Percentiles rank a stretch among this genome's conserved stretches.
phyloP scores from a whole-genome alignment of 2,797 vertebrate species.

The Semotilus atromaculatus region DNA sequence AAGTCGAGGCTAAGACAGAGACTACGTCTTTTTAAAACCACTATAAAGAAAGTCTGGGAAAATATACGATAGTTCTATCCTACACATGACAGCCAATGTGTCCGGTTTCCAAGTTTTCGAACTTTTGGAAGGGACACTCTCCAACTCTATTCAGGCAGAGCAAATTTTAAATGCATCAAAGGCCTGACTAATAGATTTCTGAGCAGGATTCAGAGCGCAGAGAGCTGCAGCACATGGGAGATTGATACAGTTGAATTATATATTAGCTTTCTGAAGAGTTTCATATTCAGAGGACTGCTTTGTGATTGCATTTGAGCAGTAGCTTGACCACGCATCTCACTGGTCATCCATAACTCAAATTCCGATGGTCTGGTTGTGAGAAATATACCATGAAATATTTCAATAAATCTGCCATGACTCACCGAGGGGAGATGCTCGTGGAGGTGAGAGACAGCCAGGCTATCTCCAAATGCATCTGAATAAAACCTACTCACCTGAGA shows the following conservation, averaged over 20 bases:
- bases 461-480: conserved; percentile 52
- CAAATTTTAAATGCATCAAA: conserved; percentile 78
- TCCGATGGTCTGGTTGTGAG: conserved; percentile 42
- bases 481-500: conserved; percentile 55
- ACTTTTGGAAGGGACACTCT: conserved; percentile 72
- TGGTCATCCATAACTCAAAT: conserved; percentile 72
- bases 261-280: conserved; percentile 63
- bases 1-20: conserved; percentile 22
- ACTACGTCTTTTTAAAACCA: conserved; percentile 20
- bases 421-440: conserved; percentile 35
- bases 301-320: conserved; percentile 65
- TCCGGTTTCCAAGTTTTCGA: conserved; percentile 42
- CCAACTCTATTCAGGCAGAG: conserved; percentile 74
- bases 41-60: background rate
- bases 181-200: conserved; percentile 67
- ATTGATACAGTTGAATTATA: conserved; percentile 65
- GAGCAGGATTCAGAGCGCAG: conserved; percentile 55
- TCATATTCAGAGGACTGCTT: conserved; percentile 72
- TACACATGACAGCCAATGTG: background rate
- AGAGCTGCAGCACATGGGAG: conserved; percentile 51
- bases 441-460: conserved; percentile 16
- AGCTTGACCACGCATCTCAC: conserved; percentile 65
- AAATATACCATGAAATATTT: conserved; percentile 59
- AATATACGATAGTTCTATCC: background rate
- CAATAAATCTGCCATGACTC: conserved; percentile 55